These are phyloP conservation scores for Thomomys bottae DNA, from an alignment of 2,113 vertebrate genomes.

Conservation along the genomic window DNA sequence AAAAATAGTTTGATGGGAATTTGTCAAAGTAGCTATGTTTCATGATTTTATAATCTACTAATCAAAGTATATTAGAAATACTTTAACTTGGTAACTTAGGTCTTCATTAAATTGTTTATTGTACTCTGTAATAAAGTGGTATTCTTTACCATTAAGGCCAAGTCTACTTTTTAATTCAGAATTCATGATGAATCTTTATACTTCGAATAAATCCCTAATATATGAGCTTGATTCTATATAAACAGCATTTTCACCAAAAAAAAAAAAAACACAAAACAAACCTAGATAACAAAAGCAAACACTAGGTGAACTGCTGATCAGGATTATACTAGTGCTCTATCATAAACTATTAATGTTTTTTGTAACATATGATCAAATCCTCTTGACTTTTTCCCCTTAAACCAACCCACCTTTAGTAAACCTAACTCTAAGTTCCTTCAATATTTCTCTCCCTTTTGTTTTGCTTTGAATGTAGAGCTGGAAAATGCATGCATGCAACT, in stretches of 20 bases:
- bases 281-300: background rate
- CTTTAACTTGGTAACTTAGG: constrained; percentile 56
- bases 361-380: background rate
- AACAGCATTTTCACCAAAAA: background rate
- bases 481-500: background rate
- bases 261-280: too few species aligned
- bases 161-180: constrained; percentile 63
- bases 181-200: constrained; percentile 40
- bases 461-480: background rate
- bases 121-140: background rate
- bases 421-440: background rate
- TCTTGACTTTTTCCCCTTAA: background rate
- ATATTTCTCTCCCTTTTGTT: background rate
- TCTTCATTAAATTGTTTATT: constrained; percentile 56
- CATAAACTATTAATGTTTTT: background rate
- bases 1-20: constrained; percentile 18
- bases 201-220: constrained; percentile 46
- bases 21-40: constrained; percentile 36
- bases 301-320: background rate
- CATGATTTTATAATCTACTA: constrained; percentile 32
- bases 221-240: constrained; percentile 16
- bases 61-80: constrained; percentile 60
- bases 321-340: background rate
- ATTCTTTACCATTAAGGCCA: constrained; percentile 57
- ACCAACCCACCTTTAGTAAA: background rate